Evolutionary conservation across 1,140 invertebrate species (phyloP), one percentile per base, ranked within the genome.

Genomic region (Adelges cooleyi): DNA sequence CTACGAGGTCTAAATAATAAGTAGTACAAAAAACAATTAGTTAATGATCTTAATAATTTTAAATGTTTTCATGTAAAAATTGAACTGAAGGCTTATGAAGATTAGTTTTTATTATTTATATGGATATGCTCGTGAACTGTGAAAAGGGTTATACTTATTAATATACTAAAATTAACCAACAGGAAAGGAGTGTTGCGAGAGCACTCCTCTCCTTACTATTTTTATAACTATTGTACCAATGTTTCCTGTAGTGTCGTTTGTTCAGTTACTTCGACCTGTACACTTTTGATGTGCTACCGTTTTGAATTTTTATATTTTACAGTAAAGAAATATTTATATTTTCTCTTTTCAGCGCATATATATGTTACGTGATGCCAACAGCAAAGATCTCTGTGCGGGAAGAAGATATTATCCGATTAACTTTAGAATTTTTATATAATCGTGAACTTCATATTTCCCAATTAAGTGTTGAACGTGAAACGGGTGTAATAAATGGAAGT

Each of bases 401-500:
- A 78, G 86, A 90, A 76, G 93, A 97, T 75, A 87, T 95, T 69
- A 85, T 97, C 69, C 86, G 90, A 71, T 79, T 95, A 72, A 80
- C 92, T 27, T 80, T 95, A 52, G 94, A 97, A 78, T 97, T 96
- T 77, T 81, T 97, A 46, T 84, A 93, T 73, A 91, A 90, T 72
- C 81, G 92, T 23, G 86, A 91, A 67, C 79, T 96, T 69, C 87
- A 90, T 76, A 91, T 92, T 70, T 86, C 90, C 22, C 90, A 97
- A 81, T 77, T 98, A 33, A 89, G 90, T 10, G 74, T 98, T 48
- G 95, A 98, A 77, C 79, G 93, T 22, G 95, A 98, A 77, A 93
- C 93, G 0, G 94, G 94, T 13, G 86, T 97, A 20, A 94, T 97
- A 72, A 98, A 98, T 77, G 92, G 84, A 72, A 78, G 91, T 77